Evolutionary conservation across 1,140 invertebrate genomes (phyloP).

Genomic region (Drosophila gunungcola): DNA sequence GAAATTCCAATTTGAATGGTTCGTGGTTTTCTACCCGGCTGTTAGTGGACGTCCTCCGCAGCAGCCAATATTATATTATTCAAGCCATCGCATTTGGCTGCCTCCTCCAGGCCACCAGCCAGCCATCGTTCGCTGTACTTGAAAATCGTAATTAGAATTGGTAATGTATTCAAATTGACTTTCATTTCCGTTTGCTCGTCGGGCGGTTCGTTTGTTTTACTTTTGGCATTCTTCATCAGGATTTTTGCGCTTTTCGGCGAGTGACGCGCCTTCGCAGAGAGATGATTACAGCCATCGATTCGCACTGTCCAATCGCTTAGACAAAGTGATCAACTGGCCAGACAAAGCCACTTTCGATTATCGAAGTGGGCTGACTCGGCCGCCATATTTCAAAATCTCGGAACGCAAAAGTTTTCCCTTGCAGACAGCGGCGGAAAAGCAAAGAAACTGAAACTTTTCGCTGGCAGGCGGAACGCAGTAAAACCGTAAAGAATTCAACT

Average conservation of each 20-base stretch:
- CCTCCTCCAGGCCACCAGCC: constrained; percentile 8
- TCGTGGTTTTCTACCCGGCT: constrained; percentile 51
- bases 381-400: constrained; percentile 73
- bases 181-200: constrained; percentile 73
- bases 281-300: constrained; percentile 22
- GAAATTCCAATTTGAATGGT: constrained; percentile 82
- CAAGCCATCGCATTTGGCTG: constrained; percentile 70
- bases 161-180: constrained; percentile 85
- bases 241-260: constrained; percentile 56
- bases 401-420: constrained; percentile 48
- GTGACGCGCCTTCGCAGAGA: constrained; percentile 11
- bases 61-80: constrained; percentile 80
- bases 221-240: constrained; percentile 55
- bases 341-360: constrained; percentile 42
- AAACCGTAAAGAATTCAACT: constrained; percentile 84
- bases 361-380: constrained; percentile 53
- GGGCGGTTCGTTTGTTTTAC: constrained; percentile 49
- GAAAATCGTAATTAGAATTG: constrained; percentile 84
- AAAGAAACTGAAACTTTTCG: constrained; percentile 75
- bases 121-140: constrained; percentile 65
- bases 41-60: constrained; percentile 12
- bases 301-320: constrained; percentile 1
- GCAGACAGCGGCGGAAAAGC: constrained; percentile 33
- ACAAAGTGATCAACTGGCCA: constrained; percentile 53
- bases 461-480: constrained; percentile 33